These are phyloP conservation scores for Bergia puertoricense DNA, from an alignment of 92 coral and sea anemone genomes.

Conservation along the genomic window DNA sequence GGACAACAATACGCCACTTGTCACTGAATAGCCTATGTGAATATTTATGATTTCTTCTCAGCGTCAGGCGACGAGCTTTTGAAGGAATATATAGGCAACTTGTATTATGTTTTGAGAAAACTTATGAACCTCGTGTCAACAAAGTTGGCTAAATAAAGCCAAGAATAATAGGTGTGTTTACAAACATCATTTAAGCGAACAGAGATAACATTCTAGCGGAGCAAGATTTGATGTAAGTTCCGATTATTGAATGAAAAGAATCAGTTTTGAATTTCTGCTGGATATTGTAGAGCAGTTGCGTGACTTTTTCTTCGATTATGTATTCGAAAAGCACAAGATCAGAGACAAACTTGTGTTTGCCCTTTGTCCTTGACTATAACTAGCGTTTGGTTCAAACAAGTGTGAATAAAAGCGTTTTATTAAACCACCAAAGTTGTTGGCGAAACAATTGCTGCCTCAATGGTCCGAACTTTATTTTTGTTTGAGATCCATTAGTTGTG, in stretches of 20 bases:
- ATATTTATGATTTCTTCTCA: conserved; percentile 35
- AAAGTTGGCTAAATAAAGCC: conserved; percentile 15
- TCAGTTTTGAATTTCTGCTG: not conserved
- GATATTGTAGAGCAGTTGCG: not conserved
- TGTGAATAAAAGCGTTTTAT: conserved; percentile 21
- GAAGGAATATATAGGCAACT: not conserved
- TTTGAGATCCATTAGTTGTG: conserved; percentile 18
- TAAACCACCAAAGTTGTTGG: conserved; percentile 24
- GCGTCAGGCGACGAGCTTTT: conserved; percentile 9
- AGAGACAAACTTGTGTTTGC: not conserved
- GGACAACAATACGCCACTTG: conserved; percentile 12
- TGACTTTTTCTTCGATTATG: conserved; percentile 8
- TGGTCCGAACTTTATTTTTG: conserved; percentile 5
- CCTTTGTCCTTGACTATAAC: conserved; percentile 26
- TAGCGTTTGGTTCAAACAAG: conserved; percentile 8
- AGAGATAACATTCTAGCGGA: conserved; percentile 28
- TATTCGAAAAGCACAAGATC: conserved; percentile 19
- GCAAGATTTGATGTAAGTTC: conserved; percentile 6
- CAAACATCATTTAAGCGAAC: conserved; percentile 37
- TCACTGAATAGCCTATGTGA: conserved; percentile 32
- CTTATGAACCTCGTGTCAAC: conserved; percentile 24
- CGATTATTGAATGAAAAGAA: not conserved
- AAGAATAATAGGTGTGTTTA: conserved; percentile 31
- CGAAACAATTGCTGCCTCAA: conserved; percentile 30
- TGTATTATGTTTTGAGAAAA: conserved; percentile 37